Percentiles rank a stretch among this genome's conserved stretches.
These are phyloP conservation scores for Serinus canaria DNA, from an alignment of 2,113 vertebrate genomes.

Conservation along the genomic window DNA sequence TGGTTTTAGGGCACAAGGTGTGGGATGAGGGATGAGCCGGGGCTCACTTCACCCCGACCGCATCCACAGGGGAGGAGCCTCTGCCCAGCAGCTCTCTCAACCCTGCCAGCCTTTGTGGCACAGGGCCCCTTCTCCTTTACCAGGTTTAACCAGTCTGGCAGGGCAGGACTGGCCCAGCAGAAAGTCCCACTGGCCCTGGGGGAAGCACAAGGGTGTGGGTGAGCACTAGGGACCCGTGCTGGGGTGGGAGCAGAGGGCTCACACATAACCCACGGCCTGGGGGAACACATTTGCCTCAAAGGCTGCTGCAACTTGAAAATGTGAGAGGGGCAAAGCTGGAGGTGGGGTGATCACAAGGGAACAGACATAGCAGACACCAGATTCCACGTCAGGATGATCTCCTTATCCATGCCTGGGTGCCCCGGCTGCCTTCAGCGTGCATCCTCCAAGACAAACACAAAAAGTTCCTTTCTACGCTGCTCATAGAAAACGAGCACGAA, in stretches of 20 bases:
- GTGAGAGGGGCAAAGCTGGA: neutral
- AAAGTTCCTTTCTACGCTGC: neutral
- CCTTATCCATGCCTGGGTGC: neutral
- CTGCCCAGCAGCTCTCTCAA: neutral
- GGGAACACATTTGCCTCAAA: neutral
- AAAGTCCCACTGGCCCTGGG: neutral
- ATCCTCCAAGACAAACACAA: neutral
- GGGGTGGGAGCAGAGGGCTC: neutral
- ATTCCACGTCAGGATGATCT: neutral
- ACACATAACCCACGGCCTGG: accelerated
- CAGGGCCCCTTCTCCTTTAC: neutral
- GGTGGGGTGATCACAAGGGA: neutral
- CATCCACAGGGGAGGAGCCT: accelerated
- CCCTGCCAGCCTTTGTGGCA: neutral
- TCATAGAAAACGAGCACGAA: accelerated
- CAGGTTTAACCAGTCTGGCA: neutral
- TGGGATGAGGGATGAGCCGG: accelerated
- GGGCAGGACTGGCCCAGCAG: neutral
- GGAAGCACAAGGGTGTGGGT: neutral
- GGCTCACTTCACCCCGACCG: neutral
- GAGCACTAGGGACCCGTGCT: neutral
- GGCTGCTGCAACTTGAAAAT: neutral
- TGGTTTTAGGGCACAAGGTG: neutral
- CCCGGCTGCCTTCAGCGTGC: accelerated
- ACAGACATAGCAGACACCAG: accelerated